Evolutionary conservation across 2,888 invertebrate genomes (phyloP), one percentile per base, ranked within the genome.

Genomic region (Caenorhabditis angaria): DNA sequence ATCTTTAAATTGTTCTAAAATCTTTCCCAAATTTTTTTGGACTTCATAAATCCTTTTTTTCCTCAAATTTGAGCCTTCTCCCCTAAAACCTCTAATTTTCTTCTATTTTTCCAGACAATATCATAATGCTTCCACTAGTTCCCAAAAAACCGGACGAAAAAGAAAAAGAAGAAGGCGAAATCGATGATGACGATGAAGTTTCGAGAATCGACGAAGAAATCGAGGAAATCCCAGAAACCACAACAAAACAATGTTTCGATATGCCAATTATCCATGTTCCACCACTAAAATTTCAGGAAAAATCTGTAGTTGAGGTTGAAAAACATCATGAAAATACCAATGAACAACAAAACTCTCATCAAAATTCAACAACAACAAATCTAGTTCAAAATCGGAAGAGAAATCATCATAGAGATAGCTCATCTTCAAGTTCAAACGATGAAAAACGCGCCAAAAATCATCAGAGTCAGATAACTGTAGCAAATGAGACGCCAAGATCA

Each of bases 371-470:
- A 58, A 35, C 61, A 1, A 47, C 55, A 56, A 54, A 60, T 28
- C n/a, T 53, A 53, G 12, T 56, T 10, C 62, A 58, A 22, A 63
- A 68, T 47, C 61, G 67, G 4, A 18, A 24, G 27, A 69, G 62
- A 63, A 63, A 58, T 41, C 68, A 62, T 28, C 63, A 60, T n/a
- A 62, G 60, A 20, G 60, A 48, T 24, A 63, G 55, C 1, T 10
- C 63, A 69, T 14, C 60, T 63, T 29, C 35, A 14, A 35, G 35
- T 14, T 35, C 35, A 10, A 14, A 10, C 35, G 14, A 6, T 10
- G 14, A 35, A 35, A 35, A 35, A 14, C 14, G 35, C 8, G 14
- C 6, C 35, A 14, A 35, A 35, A 6, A 14, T 6, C 35, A 35
- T 10, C n/a, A 35, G 35, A 35, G 14, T 35, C 14, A 10, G 14